Evolutionary conservation across 2,113 vertebrate genomes (phyloP), one percentile per base, ranked within the genome.

Genomic region (Sclerurus mexicanus): DNA sequence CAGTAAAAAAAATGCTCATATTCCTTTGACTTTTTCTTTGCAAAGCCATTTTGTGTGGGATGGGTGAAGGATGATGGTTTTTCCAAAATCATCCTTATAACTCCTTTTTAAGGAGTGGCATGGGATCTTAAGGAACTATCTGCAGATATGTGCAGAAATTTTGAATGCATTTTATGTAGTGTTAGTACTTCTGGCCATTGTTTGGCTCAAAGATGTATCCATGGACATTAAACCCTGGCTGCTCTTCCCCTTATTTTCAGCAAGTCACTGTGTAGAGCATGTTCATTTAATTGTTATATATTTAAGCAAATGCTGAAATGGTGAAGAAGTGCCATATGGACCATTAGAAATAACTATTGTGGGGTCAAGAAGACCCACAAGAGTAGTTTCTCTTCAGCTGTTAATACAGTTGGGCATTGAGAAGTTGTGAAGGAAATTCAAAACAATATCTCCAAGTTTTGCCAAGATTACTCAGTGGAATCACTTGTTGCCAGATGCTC

Each of bases 401-500:
- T 84, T 85, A 69, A 49, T 56, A 55, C 18, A 52, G 40, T 28
- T 0, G 4, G 63, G 12, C 47, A 77, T 2, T 58, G 60, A 92
- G 22, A 75, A 59, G 42, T 40, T 88, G 18, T 74, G 47, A 84
- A 89, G 76, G 53, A 92, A 85, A 81, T 92, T 80, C 9, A 37
- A 58, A 92, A 64, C 56, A 90, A n/a, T 63, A 33, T 90, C 13
- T 79, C 31, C 35, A 53, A 59, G 31, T 83, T 93, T 95, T 94
- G 52, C 79, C 47, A 55, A 3, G 42, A 68, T 93, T 74, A 47
- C 30, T 63, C 30, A 62, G 63, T 79, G 58, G 53, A 90, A 59
- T 88, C 28, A 4, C 42, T 83, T 95, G 37, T 40, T 85, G 78
- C 78, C 71, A 63, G 71, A 63, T 62, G 42, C 53, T 68, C 27